These are phyloP conservation scores for Aurelia coerulea DNA, from an alignment of 30 jellyfish, hydroid and myxozoan genomes.

Conservation along the genomic window DNA sequence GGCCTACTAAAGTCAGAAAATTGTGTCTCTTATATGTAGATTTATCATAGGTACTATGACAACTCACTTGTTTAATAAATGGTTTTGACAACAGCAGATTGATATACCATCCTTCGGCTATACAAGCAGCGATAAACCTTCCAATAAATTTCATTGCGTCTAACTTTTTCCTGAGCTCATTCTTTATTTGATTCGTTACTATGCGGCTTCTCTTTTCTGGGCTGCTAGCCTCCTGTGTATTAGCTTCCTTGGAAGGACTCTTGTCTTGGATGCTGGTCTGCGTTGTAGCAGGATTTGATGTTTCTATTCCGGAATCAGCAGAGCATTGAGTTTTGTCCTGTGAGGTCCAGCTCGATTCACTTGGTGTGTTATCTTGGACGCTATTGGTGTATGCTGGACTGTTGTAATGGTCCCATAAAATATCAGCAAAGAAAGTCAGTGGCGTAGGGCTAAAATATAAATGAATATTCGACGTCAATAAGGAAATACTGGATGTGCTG, in stretches of 20 bases:
- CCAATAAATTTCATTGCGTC: slow-evolving; percentile 68
- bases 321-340: neutral
- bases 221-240: neutral
- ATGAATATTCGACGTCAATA: too few relatives aligned
- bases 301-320: too few relatives aligned
- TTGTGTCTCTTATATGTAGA: too few relatives aligned
- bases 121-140: slow-evolving; percentile 65
- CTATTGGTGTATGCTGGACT: neutral
- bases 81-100: slow-evolving; percentile 69
- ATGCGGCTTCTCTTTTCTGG: neutral
- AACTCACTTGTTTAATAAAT: slow-evolving; percentile 73
- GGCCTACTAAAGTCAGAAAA: too few relatives aligned
- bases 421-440: slow-evolving; percentile 47
- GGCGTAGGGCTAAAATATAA: slow-evolving; percentile 27
- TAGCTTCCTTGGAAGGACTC: neutral
- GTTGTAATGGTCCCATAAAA: slow-evolving; percentile 10
- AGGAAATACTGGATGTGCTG: too few relatives aligned
- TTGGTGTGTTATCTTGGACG: neutral
- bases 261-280: neutral
- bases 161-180: slow-evolving; percentile 27
- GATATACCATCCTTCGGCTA: slow-evolving; percentile 56
- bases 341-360: neutral
- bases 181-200: neutral
- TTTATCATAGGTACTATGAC: too few relatives aligned
- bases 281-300: too few relatives aligned